Conservation (phyloP, 2,888 invertebrate genomes). For the Xiphydria camelus region DNA sequence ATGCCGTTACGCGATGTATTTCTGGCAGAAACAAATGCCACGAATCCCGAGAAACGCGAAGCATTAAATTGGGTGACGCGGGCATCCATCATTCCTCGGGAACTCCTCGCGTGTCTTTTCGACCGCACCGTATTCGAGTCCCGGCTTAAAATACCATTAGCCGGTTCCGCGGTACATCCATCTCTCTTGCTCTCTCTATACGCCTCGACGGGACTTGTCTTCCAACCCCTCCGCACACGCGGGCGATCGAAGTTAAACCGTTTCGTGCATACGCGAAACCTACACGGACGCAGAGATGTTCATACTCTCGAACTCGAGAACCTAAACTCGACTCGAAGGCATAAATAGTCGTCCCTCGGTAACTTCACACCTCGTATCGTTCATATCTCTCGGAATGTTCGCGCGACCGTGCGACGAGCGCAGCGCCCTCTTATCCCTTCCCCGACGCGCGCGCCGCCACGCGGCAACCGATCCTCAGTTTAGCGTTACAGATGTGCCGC, state of each 20-base stretch:
- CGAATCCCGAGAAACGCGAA: conserved; percentile 16
- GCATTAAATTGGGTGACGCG: conserved; percentile 20
- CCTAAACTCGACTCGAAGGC: conserved; percentile 30
- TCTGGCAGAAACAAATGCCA: conserved; percentile 18
- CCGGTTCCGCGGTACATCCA: conserved; percentile 3
- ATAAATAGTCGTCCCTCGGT: conserved; percentile 29
- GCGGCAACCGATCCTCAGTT: not conserved
- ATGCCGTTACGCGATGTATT: conserved; percentile 8
- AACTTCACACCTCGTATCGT: conserved; percentile 34
- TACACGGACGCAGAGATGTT: no score
- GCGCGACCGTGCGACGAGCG: not conserved
- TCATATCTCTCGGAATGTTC: conserved; percentile 6
- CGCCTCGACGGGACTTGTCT: not conserved
- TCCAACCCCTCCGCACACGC: not conserved
- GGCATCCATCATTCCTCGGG: conserved; percentile 21
- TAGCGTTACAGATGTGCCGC: not conserved
- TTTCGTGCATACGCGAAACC: no score
- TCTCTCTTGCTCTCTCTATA: not conserved
- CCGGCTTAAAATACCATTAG: conserved; percentile 12
- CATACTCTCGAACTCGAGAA: conserved; percentile 22
- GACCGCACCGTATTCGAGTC: not conserved
- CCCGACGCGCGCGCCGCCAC: not conserved
- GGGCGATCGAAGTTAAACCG: conserved; percentile 1
- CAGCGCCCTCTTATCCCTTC: not conserved
- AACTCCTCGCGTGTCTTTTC: not conserved